These are phyloP conservation scores for Bugulina stolonifera DNA, from an alignment of 2,888 invertebrate species.

Conservation along the genomic window DNA sequence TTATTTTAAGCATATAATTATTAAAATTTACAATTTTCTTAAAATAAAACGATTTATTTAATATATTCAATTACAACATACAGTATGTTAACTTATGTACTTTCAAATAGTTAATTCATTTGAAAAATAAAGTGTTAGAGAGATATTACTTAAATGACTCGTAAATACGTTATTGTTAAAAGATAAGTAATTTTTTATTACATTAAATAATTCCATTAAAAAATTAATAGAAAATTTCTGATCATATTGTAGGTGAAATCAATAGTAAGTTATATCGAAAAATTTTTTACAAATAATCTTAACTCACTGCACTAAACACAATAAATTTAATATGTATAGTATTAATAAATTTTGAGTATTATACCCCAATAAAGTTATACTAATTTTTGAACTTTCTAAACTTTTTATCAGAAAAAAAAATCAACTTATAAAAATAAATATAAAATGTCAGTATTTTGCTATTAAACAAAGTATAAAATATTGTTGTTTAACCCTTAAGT, in stretches of 20 bases:
- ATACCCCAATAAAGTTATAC: not conserved
- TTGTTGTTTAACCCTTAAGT: not conserved
- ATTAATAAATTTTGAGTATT: not conserved
- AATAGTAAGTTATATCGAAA: not conserved
- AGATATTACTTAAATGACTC: too few relatives aligned
- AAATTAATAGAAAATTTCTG: not conserved
- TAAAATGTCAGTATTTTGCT: not conserved
- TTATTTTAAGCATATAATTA: too few relatives aligned
- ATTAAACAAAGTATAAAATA: not conserved
- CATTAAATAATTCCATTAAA: not conserved
- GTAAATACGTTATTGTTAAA: not conserved
- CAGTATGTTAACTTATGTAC: too few relatives aligned
- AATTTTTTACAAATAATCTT: not conserved
- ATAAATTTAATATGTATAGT: not conserved
- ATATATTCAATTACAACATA: too few relatives aligned
- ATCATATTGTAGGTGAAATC: not conserved
- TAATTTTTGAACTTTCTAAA: not conserved
- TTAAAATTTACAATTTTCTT: too few relatives aligned
- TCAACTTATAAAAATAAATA: not conserved
- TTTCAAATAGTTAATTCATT: too few relatives aligned
- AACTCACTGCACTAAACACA: not conserved
- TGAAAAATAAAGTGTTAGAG: too few relatives aligned
- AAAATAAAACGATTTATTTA: too few relatives aligned
- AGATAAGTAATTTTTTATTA: not conserved
- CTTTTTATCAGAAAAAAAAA: not conserved